Evolutionary conservation across 1,140 invertebrate species (phyloP).

Genomic region (Pogonomyrmex barbatus): DNA sequence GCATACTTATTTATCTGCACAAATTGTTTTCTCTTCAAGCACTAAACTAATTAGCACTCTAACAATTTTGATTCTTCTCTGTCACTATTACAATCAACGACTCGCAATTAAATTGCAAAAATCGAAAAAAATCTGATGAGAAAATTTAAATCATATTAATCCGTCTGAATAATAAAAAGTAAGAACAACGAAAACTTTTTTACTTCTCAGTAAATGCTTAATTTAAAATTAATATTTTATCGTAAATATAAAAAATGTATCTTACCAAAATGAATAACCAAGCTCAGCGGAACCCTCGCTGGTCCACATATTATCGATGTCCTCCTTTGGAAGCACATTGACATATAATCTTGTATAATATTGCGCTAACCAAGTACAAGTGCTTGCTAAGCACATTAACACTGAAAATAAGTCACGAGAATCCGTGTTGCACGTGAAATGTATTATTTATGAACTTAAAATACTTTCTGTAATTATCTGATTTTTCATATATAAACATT

Average conservation of each 20-base stretch:
- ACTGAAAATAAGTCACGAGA: conserved; percentile 86
- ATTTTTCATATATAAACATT: background rate
- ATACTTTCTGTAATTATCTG: background rate
- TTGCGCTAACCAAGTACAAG: conserved; percentile 91
- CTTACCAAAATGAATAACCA: conserved; percentile 93
- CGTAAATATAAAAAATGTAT: conserved; percentile 70
- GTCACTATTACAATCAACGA: background rate
- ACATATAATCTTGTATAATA: conserved; percentile 91
- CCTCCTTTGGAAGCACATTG: conserved; percentile 92
- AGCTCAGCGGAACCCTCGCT: conserved; percentile 90
- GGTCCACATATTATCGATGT: conserved; percentile 91
- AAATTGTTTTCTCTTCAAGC: background rate
- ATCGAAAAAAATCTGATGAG: background rate
- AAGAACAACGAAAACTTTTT: background rate
- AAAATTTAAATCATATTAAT: background rate
- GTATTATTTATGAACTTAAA: background rate
- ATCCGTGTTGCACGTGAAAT: background rate
- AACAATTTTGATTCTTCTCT: background rate
- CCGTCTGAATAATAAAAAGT: background rate
- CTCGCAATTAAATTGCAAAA: conserved; percentile 1
- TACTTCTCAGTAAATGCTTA: background rate
- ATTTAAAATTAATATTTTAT: background rate
- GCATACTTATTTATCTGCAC: background rate
- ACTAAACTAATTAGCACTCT: background rate
- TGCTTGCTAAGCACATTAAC: conserved; percentile 89